A percentile compares a stretch with the other conserved stretches of the same genome.
phyloP scores from a whole-genome alignment of 2,888 invertebrate genomes.

The Andrena trimmerana region DNA sequence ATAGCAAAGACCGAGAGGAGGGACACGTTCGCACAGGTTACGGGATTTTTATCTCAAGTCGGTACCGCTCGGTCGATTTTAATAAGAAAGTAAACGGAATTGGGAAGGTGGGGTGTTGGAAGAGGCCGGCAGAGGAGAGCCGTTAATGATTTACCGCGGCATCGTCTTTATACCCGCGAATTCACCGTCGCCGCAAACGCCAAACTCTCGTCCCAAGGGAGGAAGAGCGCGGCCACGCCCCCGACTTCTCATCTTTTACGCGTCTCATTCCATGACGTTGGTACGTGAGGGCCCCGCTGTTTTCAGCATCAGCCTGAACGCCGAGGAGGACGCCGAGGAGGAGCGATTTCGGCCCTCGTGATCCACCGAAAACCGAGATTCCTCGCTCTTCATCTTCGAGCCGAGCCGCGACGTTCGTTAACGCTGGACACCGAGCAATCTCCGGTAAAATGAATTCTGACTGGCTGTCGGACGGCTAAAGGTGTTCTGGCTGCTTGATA shows the following conservation, averaged over 20 bases:
- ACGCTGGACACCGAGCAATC: constrained; percentile 40
- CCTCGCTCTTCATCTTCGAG: constrained; percentile 29
- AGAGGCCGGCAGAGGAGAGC: constrained; percentile 31
- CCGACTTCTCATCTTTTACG: constrained; percentile 78
- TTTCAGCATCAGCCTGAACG: constrained; percentile 48
- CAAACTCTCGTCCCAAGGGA: constrained; percentile 45
- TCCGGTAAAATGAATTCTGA: constrained; percentile 39
- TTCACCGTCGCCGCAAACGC: constrained; percentile 69
- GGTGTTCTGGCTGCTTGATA: constrained; percentile 10
- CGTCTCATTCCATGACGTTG: constrained; percentile 74
- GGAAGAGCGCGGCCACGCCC: constrained; percentile 70
- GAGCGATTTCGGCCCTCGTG: constrained; percentile 41
- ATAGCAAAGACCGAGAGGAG: not conserved
- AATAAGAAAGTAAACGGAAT: constrained; percentile 69
- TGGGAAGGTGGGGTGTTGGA: not conserved
- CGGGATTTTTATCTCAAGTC: constrained; percentile 53
- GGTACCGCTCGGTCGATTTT: constrained; percentile 57
- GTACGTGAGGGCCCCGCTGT: constrained; percentile 59
- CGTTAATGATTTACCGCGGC: constrained; percentile 76
- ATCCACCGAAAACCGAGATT: constrained; percentile 28
- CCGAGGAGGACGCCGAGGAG: constrained; percentile 47
- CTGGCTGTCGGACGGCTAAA: not conserved
- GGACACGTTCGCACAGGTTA: constrained; percentile 30
- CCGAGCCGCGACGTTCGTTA: constrained; percentile 33
- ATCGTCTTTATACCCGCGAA: constrained; percentile 74